A percentile compares a stretch with the other conserved stretches of the same genome.
phyloP scores from a whole-genome alignment of 1,140 invertebrate species.

The Brachionus koreanus region DNA sequence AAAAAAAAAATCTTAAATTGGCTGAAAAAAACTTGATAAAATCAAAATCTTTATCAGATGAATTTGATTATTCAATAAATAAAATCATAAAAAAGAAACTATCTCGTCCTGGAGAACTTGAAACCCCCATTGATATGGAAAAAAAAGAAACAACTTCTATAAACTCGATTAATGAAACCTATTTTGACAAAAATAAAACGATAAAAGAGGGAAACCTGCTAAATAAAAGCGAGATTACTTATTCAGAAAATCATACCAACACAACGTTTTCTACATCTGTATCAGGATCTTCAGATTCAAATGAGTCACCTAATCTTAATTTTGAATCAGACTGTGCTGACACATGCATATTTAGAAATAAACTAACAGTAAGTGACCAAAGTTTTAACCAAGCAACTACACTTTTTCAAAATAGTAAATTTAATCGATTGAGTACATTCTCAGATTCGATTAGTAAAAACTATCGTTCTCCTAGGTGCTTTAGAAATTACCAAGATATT shows the following conservation, averaged over 20 bases:
- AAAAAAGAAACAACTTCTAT: neutral
- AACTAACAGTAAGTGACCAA: constrained; percentile 24
- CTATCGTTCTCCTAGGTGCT: neutral
- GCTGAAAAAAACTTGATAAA: neutral
- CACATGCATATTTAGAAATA: neutral
- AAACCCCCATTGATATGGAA: neutral
- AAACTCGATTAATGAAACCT: neutral
- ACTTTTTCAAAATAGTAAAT: neutral
- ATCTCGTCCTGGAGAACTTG: neutral
- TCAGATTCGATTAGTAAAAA: neutral
- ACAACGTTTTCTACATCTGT: constrained; percentile 22
- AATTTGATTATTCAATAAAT: neutral
- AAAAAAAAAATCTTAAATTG: neutral
- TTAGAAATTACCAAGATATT: neutral
- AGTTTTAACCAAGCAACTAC: neutral
- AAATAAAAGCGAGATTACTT: neutral
- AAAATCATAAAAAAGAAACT: neutral
- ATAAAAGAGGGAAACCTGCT: neutral
- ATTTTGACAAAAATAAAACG: neutral
- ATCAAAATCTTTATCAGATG: neutral
- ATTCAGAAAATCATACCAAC: neutral
- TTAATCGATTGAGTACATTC: neutral
- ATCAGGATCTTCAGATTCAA: constrained; percentile 1
- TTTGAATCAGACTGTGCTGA: neutral
- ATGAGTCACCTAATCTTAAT: neutral